Percentiles rank a stretch among this genome's conserved stretches.
Conservation (phyloP, 1,140 invertebrate species). For the Dufourea novaeangliae region DNA sequence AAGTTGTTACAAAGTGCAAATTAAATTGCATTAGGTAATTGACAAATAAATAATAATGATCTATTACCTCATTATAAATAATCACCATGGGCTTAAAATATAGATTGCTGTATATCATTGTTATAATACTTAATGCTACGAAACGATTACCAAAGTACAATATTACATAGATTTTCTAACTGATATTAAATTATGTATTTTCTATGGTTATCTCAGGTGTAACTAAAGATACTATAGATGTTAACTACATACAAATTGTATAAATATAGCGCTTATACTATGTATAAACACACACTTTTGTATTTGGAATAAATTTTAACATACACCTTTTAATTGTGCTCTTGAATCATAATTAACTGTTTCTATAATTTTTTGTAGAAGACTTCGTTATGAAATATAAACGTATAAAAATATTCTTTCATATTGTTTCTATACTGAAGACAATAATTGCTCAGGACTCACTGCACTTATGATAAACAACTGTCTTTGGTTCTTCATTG, state of each 20-base stretch:
- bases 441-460: background rate
- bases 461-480: conserved; percentile 72
- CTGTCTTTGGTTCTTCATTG: conserved; percentile 36
- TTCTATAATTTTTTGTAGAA: background rate
- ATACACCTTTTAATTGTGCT: conserved; percentile 24
- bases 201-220: conserved; percentile 28
- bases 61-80: background rate
- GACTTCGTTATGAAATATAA: conserved; percentile 10
- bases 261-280: conserved; percentile 24
- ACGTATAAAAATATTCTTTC: conserved; percentile 1
- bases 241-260: conserved; percentile 48
- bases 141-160: background rate
- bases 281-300: conserved; percentile 60
- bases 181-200: conserved; percentile 28
- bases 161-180: background rate
- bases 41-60: background rate
- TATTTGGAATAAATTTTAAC: conserved; percentile 55
- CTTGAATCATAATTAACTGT: background rate
- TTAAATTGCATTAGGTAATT: background rate
- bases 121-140: background rate
- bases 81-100: background rate
- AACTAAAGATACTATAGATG: conserved; percentile 15
- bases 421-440: background rate
- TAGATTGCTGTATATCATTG: background rate
- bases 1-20: background rate